Evolutionary conservation across 2,797 vertebrate genomes (phyloP).

Genomic region (Tympanoctomys barrerae): DNA sequence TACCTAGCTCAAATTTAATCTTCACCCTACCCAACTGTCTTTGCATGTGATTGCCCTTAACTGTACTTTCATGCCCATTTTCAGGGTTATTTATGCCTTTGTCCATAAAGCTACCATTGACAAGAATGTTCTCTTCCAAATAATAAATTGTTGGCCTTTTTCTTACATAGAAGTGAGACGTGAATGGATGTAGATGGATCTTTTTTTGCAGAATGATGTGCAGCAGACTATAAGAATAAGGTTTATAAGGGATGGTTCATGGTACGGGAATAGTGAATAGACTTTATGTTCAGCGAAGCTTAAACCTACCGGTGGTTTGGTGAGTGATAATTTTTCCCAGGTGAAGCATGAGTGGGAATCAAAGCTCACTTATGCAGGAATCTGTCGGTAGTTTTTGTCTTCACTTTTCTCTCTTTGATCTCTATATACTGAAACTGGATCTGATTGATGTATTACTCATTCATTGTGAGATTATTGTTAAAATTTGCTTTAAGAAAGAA

Average conservation of each 20-base stretch:
- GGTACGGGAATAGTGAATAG: not conserved
- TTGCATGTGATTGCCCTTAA: not conserved
- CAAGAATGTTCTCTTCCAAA: not conserved
- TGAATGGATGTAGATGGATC: not conserved
- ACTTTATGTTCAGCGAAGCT: not conserved
- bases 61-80: not conserved
- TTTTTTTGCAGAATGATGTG: not conserved
- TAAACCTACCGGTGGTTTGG: not conserved
- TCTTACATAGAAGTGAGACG: not conserved
- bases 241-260: not conserved
- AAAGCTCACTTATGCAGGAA: not conserved
- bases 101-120: not conserved
- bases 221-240: not conserved
- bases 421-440: not conserved
- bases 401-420: not conserved
- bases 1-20: not conserved
- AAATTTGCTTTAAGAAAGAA: constrained; percentile 19
- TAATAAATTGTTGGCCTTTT: not conserved
- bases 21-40: not conserved
- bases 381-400: not conserved
- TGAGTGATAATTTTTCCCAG: not conserved
- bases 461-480: not conserved
- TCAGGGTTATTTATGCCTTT: not conserved
- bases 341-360: not conserved
- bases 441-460: not conserved